phyloP scores from a whole-genome alignment of 2,888 invertebrate genomes.

The Phyllotreta striolata region DNA sequence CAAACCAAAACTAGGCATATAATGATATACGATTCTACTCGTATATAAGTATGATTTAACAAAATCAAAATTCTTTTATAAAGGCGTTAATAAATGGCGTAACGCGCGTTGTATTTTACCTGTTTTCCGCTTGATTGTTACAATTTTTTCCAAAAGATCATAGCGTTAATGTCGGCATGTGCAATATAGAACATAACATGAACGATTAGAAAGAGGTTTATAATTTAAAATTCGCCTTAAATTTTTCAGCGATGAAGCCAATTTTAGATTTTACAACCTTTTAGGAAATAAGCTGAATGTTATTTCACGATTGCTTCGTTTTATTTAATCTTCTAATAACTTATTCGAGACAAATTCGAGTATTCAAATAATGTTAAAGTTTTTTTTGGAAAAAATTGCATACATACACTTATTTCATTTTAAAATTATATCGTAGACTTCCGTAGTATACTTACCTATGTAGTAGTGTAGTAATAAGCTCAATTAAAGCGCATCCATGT shows the following conservation, averaged over 20 bases:
- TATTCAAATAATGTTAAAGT: not conserved
- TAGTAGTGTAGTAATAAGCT: slow-evolving; percentile 11
- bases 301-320: too few relatives aligned
- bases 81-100: not conserved
- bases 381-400: slow-evolving; percentile 16
- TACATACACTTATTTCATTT: not conserved
- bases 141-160: slow-evolving; percentile 16
- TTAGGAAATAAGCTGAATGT: too few relatives aligned
- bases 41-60: too few relatives aligned
- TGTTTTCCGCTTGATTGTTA: slow-evolving; percentile 9
- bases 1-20: slow-evolving; percentile 5
- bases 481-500: slow-evolving; percentile 10
- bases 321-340: too few relatives aligned
- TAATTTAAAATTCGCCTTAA: not conserved
- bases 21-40: not conserved
- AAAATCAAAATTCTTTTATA: too few relatives aligned
- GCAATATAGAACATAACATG: slow-evolving; percentile 15
- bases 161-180: slow-evolving; percentile 12
- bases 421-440: not conserved
- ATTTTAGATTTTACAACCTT: too few relatives aligned
- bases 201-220: slow-evolving; percentile 3
- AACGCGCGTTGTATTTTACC: slow-evolving; percentile 18
- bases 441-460: not conserved
- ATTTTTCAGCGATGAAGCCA: too few relatives aligned
- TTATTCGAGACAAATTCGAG: not conserved